Evolutionary conservation across 2,888 invertebrate species (phyloP).

Genomic region (Venustoraphidia nigricollis): DNA sequence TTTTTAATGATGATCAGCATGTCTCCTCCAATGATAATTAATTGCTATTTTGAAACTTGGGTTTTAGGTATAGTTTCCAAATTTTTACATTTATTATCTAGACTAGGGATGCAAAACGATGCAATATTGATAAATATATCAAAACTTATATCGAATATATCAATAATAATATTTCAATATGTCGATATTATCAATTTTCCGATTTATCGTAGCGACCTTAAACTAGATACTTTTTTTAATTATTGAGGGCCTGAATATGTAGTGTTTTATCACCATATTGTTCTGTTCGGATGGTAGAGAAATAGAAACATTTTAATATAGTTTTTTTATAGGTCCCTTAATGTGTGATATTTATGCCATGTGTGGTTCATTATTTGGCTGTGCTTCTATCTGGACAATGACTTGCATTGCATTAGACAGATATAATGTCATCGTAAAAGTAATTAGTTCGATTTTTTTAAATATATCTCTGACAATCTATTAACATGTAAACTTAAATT

Average conservation of each 20-base stretch:
- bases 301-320: background rate
- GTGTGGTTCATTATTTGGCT: slow-evolving; percentile 77
- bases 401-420: slow-evolving; percentile 86
- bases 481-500: too few species aligned
- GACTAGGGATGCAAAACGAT: too few species aligned
- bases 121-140: too few species aligned
- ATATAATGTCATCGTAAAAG: slow-evolving; percentile 75
- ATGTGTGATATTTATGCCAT: slow-evolving; percentile 81
- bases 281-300: background rate
- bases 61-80: slow-evolving; percentile 36
- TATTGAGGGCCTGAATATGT: background rate
- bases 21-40: slow-evolving; percentile 71
- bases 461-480: too few species aligned
- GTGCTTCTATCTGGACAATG: slow-evolving; percentile 87
- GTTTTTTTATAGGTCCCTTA: slow-evolving; percentile 43
- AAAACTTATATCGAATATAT: too few species aligned
- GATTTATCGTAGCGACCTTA: too few species aligned
- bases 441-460: too few species aligned
- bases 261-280: background rate
- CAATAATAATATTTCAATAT: too few species aligned
- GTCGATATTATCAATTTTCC: too few species aligned
- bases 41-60: slow-evolving; percentile 67
- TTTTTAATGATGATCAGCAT: slow-evolving; percentile 77
- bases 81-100: too few species aligned
- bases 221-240: too few species aligned